Base-by-base conservation (phyloP, 2,888 invertebrate genomes). In the Himalopsyche tibetana region DNA sequence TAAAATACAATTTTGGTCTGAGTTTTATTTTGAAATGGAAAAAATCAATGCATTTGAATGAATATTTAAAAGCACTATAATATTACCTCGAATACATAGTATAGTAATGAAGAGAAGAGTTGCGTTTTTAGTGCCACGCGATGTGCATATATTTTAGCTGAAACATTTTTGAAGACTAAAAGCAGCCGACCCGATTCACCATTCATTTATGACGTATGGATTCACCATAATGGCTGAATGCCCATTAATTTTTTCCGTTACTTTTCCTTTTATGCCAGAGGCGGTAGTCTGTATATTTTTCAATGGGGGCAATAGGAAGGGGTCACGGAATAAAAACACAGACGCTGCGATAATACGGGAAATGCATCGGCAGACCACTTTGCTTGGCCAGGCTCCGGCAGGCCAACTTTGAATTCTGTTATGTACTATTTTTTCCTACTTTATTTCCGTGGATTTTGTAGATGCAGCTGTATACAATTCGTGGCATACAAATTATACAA, bases 281-380 rank as follows among this genome's bases (percentile, higher is more conserved):
- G 63, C 63, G 63, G 63, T 19, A 28, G n/a, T 63, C 63, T 63
- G 63, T 11, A 19, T 28, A 28, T 63, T 63, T 63, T 63, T 63
- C 63, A 63, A 63, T 63, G 63, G 63, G 63, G 63, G 63, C 63
- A n/a, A 19, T 11, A 2, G 36, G 36, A 74, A 83, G 79, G 15
- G 56, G 80, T 55, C 42, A 28, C 5, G 45, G 56, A 17, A 86
- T 42, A 86, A 83, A 86, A 82, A 83, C 51, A 83, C 42, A 86
- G 28, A 83, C 83, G 83, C 38, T 56, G 42, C 36, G 83, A 38
- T 83, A 83, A 83, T 83, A 83, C 80, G 63, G 85, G 40, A 85
- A 86, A 84, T 83, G 84, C 86, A 82, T 84, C 80, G 40, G 63
- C 63, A 8, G 63, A 63, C 63, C 63, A 63, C 63, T 63, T 63